Evolutionary conservation across 2,797 vertebrate genomes (phyloP), one percentile per base, ranked within the genome.

Genomic region (Gobio occitaniae): DNA sequence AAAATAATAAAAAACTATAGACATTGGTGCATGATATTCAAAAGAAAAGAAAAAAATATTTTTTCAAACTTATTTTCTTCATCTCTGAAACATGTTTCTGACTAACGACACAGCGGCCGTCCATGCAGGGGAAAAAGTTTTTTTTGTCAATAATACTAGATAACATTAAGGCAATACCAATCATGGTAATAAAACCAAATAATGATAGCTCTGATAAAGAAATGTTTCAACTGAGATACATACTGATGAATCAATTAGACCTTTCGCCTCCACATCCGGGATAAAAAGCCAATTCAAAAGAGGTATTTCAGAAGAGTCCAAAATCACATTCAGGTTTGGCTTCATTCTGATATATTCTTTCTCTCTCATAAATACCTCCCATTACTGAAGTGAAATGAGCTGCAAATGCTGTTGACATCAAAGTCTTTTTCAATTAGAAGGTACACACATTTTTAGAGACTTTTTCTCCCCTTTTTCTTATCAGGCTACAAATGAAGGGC

Each of bases 401-500:
- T 79, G 29, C 54, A 47, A 78, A 61, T 47, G n/a, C 38, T 1
- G 44, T 50, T 74, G 70, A 32, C 41, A 48, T 63, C 52, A 85
- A 79, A 63, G 52, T 19, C 1, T n/a, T 41, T 85, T 70, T 56
- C 41, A 72, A 25, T 83, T 54, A 71, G 32, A 77, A 77, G 50
- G 59, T 59, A 32, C n/a, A 74, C 70, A 71, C 32, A 63, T 29
- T 71, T 32, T 59, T 71, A 47, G 54, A 83, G 52, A 71, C 32
- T 41, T 70, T 70, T 47, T 4, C 36, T 44, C 8, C 38, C 75
- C 36, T n/a, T 41, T 78, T 78, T 63, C 56, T 78, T 78, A 78
- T 78, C 76, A 47, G 38, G 56, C 56, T 75, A 25, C 17, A 63
- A 65, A 80, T 80, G 44, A 78, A 80, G 52, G 44, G 56, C 77